Percentiles rank a stretch among this genome's conserved stretches.
phyloP scores from a whole-genome alignment of 35 echinoderm and acorn worm genomes.

The Hemicentrotus pulcherrimus region DNA sequence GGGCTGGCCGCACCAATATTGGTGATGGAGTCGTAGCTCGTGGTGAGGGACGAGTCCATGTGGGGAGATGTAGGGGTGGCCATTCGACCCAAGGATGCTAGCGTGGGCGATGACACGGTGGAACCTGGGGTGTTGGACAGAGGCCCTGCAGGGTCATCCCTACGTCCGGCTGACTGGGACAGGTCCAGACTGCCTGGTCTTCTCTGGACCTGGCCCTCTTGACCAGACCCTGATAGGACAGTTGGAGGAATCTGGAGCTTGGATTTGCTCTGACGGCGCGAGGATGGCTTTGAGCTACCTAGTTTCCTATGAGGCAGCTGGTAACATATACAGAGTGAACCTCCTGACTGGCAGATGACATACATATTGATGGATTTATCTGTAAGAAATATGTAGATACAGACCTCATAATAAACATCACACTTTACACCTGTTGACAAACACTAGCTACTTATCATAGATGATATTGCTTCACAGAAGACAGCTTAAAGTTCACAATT shows the following conservation, averaged over 20 bases:
- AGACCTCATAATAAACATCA: too few relatives aligned
- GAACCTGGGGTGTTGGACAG: background rate
- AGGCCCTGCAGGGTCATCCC: background rate
- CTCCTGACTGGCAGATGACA: constrained; percentile 58
- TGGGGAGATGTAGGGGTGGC: background rate
- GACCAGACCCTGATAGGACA: background rate
- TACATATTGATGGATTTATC: constrained; percentile 69
- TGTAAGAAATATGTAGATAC: constrained; percentile 12
- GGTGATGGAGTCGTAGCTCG: background rate
- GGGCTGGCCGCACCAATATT: background rate
- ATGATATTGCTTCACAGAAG: too few relatives aligned
- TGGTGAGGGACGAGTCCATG: background rate
- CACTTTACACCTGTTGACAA: too few relatives aligned
- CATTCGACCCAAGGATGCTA: background rate
- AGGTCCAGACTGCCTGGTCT: constrained; percentile 25
- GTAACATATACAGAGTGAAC: constrained; percentile 63
- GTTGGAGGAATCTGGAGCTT: background rate
- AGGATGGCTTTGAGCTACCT: background rate
- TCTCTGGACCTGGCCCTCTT: background rate
- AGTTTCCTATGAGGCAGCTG: constrained; percentile 31
- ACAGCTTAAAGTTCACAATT: too few relatives aligned
- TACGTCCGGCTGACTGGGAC: background rate
- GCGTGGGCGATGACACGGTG: background rate
- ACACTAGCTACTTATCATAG: too few relatives aligned
- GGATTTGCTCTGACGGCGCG: background rate